phyloP scores from a whole-genome alignment of 2,113 vertebrate genomes.

The Toxostoma redivivum region DNA sequence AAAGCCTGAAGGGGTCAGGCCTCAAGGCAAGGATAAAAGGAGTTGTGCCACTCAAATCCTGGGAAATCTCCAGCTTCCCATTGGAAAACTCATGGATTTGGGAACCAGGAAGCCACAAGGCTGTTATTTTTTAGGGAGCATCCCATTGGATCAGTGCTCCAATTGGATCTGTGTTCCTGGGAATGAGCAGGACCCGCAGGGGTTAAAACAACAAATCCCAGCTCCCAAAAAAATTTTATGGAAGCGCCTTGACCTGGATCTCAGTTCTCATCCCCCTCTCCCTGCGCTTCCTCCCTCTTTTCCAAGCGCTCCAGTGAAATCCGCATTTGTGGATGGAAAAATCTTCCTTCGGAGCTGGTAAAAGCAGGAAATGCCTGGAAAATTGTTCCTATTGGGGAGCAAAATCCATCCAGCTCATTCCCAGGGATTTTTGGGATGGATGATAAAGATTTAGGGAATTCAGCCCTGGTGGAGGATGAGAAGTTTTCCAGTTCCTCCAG shows the following conservation, averaged over 20 bases:
- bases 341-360: neutral
- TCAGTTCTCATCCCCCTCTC: rapidly evolving
- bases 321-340: neutral
- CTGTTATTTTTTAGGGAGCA: neutral
- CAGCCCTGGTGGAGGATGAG: rapidly evolving
- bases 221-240: neutral
- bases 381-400: neutral
- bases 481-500: neutral
- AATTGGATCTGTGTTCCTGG: rapidly evolving
- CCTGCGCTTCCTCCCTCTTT: rapidly evolving
- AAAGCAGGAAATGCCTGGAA: rapidly evolving
- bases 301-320: rapidly evolving
- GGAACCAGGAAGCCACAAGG: neutral
- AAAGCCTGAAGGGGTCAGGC: neutral
- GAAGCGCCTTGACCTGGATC: neutral
- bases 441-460: neutral
- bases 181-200: neutral
- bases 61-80: neutral
- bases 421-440: neutral
- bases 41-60: rapidly evolving
- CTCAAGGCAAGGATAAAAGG: neutral
- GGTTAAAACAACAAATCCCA: neutral
- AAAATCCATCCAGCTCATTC: neutral
- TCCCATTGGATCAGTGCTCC: neutral
- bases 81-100: rapidly evolving